Percentiles rank a stretch among this genome's conserved stretches.
phyloP scores from a whole-genome alignment of 2,113 vertebrate genomes.

The Regulus satrapa region DNA sequence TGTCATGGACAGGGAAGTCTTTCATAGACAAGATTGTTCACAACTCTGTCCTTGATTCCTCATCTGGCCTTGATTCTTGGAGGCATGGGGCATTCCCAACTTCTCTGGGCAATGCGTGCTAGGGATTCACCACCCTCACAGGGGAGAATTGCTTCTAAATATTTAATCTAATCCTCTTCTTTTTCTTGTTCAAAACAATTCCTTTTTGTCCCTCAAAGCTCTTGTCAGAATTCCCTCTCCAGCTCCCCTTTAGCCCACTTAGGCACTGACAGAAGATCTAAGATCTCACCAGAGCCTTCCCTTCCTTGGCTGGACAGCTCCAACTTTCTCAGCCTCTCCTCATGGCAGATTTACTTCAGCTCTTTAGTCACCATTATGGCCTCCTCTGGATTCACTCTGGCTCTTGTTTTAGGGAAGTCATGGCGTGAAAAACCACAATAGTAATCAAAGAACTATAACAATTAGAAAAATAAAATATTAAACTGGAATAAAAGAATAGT shows the following conservation, averaged over 20 bases:
- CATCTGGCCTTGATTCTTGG: background rate
- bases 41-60: fast-evolving
- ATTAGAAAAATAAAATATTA: background rate
- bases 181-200: background rate
- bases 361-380: background rate
- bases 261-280: background rate
- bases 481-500: background rate
- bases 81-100: background rate
- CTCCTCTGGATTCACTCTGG: background rate
- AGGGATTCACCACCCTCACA: background rate
- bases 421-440: background rate
- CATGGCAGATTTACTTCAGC: background rate
- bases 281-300: background rate
- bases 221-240: background rate
- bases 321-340: background rate
- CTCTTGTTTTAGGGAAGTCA: background rate
- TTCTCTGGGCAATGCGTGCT: background rate
- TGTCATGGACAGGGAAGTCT: background rate
- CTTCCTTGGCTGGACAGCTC: background rate
- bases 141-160: background rate
- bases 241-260: background rate
- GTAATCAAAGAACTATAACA: background rate
- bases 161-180: background rate
- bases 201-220: background rate
- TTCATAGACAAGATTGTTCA: background rate